These are phyloP conservation scores for Chelonus insularis DNA, from an alignment of 1,140 invertebrate genomes.

Conservation along the genomic window DNA sequence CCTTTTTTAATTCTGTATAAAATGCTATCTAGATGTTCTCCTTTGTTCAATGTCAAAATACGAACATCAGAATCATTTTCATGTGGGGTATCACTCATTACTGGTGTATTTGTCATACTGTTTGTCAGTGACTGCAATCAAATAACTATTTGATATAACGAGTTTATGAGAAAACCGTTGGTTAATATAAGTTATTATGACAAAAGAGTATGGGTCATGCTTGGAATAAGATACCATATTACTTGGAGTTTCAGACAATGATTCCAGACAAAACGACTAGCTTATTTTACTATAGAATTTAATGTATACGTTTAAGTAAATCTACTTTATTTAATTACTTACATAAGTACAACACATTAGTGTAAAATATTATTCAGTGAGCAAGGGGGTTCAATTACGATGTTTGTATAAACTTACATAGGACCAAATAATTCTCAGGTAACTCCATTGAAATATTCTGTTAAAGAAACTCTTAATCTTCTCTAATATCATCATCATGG, in stretches of 20 bases:
- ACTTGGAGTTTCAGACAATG: slow-evolving; percentile 44
- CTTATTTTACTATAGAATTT: slow-evolving; percentile 40
- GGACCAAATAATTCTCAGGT: slow-evolving; percentile 35
- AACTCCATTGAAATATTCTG: slow-evolving; percentile 32
- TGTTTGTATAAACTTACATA: slow-evolving; percentile 44
- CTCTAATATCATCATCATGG: slow-evolving; percentile 32
- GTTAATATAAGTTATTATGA: slow-evolving; percentile 56
- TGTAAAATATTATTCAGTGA: slow-evolving; percentile 20
- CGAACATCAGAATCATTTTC: slow-evolving; percentile 59
- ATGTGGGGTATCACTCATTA: slow-evolving; percentile 2
- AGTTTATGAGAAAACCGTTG: slow-evolving; percentile 27
- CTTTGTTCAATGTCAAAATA: slow-evolving; percentile 73
- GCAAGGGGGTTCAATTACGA: slow-evolving; percentile 25
- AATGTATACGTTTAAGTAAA: slow-evolving; percentile 42
- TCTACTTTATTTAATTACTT: slow-evolving; percentile 19
- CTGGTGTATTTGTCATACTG: slow-evolving; percentile 42
- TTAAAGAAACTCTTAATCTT: slow-evolving; percentile 41
- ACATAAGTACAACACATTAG: slow-evolving; percentile 19
- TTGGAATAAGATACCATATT: slow-evolving; percentile 47
- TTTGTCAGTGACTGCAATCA: slow-evolving; percentile 35
- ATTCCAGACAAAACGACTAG: slow-evolving; percentile 45
- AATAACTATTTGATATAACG: slow-evolving; percentile 17
- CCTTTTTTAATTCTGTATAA: slow-evolving; percentile 70
- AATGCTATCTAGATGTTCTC: slow-evolving; percentile 73
- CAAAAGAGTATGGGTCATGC: slow-evolving; percentile 51